phyloP scores from a whole-genome alignment of 2,113 vertebrate species.

The Xenus cinereus region DNA sequence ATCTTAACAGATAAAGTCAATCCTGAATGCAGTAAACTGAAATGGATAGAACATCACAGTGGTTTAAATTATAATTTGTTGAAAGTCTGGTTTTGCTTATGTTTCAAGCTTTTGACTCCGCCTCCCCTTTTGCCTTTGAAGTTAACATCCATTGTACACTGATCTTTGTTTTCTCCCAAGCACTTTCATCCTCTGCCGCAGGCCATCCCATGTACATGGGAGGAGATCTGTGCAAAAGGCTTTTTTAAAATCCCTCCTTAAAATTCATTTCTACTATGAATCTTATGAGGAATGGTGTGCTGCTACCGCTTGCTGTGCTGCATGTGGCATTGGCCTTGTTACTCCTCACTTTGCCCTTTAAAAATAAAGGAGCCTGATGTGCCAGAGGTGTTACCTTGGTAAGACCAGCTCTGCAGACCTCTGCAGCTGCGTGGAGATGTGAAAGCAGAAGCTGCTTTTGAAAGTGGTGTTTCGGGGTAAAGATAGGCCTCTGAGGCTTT shows the following conservation, averaged over 20 bases:
- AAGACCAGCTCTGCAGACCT: background rate
- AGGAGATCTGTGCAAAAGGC: conserved; percentile 1
- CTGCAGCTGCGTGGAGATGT: background rate
- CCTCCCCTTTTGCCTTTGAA: conserved; percentile 17
- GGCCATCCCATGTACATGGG: background rate
- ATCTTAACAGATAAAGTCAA: background rate
- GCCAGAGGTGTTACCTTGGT: background rate
- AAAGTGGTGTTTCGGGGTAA: background rate
- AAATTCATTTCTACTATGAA: background rate
- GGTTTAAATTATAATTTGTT: background rate
- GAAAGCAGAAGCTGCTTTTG: background rate
- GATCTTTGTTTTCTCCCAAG: conserved; percentile 15
- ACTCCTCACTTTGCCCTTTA: background rate
- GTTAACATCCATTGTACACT: background rate
- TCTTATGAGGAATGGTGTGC: background rate
- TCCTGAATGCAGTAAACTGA: background rate
- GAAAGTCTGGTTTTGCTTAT: conserved; percentile 32
- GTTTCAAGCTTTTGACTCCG: conserved; percentile 7
- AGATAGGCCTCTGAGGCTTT: background rate
- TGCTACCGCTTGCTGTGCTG: background rate
- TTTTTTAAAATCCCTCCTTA: background rate
- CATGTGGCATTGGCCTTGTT: background rate
- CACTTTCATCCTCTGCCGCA: conserved; percentile 23
- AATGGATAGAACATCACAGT: background rate
- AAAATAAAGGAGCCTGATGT: background rate